phyloP scores from a whole-genome alignment of 2,113 vertebrate genomes.

The Chlamydotis undulata region DNA sequence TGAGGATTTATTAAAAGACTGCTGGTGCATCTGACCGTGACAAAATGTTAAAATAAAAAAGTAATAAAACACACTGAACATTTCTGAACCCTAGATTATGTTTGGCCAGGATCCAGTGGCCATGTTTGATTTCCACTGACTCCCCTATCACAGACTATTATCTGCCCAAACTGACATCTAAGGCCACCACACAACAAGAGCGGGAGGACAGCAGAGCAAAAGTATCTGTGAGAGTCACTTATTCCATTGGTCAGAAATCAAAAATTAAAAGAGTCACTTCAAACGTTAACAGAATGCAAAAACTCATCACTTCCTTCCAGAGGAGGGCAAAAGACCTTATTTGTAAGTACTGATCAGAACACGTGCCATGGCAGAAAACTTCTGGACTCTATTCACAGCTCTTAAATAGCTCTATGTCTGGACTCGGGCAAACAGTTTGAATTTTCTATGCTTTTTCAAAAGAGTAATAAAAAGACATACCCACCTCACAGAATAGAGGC shows the following conservation, averaged over 20 bases:
- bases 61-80: neutral
- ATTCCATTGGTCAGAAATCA: slow-evolving; percentile 16
- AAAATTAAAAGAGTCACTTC: slow-evolving; percentile 31
- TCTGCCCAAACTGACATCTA: neutral
- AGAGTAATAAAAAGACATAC: neutral
- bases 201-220: neutral
- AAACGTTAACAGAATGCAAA: slow-evolving; percentile 5
- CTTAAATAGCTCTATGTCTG: neutral
- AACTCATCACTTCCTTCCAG: slow-evolving; percentile 24
- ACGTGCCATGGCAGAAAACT: neutral
- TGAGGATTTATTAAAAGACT: slow-evolving; percentile 38
- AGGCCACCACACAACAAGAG: neutral
- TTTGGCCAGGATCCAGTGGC: neutral
- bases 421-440: neutral
- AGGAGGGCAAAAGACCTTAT: neutral
- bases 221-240: slow-evolving; percentile 26
- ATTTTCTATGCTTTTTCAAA: slow-evolving; percentile 1
- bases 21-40: neutral
- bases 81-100: neutral
- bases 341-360: neutral
- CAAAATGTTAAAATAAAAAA: neutral
- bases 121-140: neutral
- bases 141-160: neutral
- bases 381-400: neutral
- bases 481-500: slow-evolving; percentile 37